Conservation (phyloP, 2,888 invertebrate species). For the Leptinotarsa juncta region DNA sequence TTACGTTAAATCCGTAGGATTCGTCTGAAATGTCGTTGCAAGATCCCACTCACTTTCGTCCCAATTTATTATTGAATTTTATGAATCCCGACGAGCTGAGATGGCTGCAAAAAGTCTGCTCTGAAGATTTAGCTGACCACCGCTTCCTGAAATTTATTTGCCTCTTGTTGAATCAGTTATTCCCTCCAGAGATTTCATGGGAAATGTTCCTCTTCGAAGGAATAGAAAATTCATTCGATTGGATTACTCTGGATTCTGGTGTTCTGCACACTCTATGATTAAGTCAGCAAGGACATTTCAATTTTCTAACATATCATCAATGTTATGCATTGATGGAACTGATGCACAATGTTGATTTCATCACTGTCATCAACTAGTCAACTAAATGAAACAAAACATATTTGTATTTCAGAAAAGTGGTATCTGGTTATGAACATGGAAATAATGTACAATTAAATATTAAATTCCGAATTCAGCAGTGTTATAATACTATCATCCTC, state of each 20-base stretch:
- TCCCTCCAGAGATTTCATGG: constrained; percentile 21
- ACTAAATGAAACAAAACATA: too few relatives aligned
- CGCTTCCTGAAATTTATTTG: constrained; percentile 32
- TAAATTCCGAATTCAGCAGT: too few relatives aligned
- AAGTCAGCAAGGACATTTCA: not conserved
- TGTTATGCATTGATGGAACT: too few relatives aligned
- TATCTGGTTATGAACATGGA: too few relatives aligned
- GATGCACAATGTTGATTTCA: too few relatives aligned
- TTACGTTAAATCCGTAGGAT: not conserved
- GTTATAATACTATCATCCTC: too few relatives aligned
- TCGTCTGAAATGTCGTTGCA: not conserved
- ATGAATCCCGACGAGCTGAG: constrained; percentile 23
- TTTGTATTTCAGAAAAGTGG: too few relatives aligned
- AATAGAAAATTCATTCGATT: constrained; percentile 3
- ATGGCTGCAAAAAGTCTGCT: constrained; percentile 35
- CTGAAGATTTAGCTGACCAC: constrained; percentile 35
- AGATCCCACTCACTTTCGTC: not conserved
- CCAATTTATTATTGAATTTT: constrained; percentile 26
- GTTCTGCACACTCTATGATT: not conserved
- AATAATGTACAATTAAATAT: too few relatives aligned
- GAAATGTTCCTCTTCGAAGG: not conserved
- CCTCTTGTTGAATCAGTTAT: constrained; percentile 39
- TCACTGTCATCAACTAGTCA: too few relatives aligned
- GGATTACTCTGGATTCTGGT: not conserved
- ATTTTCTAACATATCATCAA: not conserved